Percentiles rank a stretch among this genome's conserved stretches.
Evolutionary conservation across 2,797 vertebrate genomes (phyloP).

Genomic region (Triplophysa bombifrons): DNA sequence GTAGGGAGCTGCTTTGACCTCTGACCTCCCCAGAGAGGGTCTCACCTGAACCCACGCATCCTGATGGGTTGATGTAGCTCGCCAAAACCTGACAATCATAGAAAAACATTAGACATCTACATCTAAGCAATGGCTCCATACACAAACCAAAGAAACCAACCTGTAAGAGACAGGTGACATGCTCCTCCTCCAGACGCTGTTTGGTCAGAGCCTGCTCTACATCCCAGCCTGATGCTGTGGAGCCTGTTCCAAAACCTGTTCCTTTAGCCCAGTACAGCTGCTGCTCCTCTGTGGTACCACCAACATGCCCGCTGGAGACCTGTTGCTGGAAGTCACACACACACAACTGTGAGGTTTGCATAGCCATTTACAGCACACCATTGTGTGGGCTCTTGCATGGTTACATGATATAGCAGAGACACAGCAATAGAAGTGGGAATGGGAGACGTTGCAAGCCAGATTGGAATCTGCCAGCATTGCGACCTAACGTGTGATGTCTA

Average conservation of each 20-base stretch:
- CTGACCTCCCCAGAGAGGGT: constrained; percentile 78
- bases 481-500: neutral
- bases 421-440: neutral
- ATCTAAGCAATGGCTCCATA: neutral
- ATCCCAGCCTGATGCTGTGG: constrained; percentile 98
- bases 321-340: constrained; percentile 79
- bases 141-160: neutral
- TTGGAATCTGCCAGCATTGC: neutral
- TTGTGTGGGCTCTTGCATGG: neutral
- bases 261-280: constrained; percentile 99
- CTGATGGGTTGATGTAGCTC: constrained; percentile 96
- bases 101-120: constrained; percentile 1
- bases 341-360: neutral
- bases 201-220: constrained; percentile 98
- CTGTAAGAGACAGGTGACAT: constrained; percentile 97
- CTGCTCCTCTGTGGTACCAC: constrained; percentile 90
- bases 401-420: neutral
- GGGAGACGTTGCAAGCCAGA: neutral
- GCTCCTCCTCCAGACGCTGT: constrained; percentile 95
- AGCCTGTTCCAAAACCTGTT: constrained; percentile 98
- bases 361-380: neutral
- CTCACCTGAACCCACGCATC: constrained; percentile 81
- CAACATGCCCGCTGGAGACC: constrained; percentile 88
- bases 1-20: constrained; percentile 87
- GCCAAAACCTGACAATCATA: constrained; percentile 85